Evolutionary conservation across 1,140 invertebrate genomes (phyloP).

Genomic region (Drosophila sproati): DNA sequence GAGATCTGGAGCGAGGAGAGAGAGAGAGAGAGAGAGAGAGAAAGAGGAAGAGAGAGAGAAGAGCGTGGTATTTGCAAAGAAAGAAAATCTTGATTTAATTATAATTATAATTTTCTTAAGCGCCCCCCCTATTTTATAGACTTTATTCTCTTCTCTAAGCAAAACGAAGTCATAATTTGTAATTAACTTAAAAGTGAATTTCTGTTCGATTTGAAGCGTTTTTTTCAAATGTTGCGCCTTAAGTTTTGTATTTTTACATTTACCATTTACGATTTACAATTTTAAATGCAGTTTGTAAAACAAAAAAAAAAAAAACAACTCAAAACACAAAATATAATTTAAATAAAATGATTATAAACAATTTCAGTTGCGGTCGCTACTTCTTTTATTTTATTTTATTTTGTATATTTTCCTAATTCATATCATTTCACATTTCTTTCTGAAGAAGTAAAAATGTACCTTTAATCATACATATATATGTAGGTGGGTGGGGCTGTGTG

Average conservation of each 20-base stretch:
- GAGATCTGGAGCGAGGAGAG: background rate
- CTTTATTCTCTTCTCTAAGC: conserved; percentile 71
- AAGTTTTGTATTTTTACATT: conserved; percentile 75
- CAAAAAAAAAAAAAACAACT: conserved; percentile 64
- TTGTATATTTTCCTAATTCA: conserved; percentile 19
- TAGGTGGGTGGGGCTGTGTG: conserved; percentile 54
- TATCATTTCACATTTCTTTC: conserved; percentile 10
- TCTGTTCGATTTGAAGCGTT: conserved; percentile 63
- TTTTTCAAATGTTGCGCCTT: conserved; percentile 49
- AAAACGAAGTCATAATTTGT: conserved; percentile 83
- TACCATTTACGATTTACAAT: conserved; percentile 31
- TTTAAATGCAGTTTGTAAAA: conserved; percentile 70
- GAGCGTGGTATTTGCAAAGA: background rate
- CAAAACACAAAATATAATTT: conserved; percentile 79
- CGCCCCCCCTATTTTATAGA: conserved; percentile 52
- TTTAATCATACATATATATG: background rate
- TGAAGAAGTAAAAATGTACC: conserved; percentile 11
- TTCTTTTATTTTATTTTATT: conserved; percentile 30
- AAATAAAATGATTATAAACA: conserved; percentile 74
- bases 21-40: background rate
- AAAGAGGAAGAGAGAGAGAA: background rate
- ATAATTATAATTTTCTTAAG: conserved; percentile 23
- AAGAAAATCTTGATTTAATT: conserved; percentile 15
- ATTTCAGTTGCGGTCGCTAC: conserved; percentile 33
- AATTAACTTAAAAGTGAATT: conserved; percentile 74